Conservation (phyloP, 1,140 invertebrate species). For the Procambarus clarkii region DNA sequence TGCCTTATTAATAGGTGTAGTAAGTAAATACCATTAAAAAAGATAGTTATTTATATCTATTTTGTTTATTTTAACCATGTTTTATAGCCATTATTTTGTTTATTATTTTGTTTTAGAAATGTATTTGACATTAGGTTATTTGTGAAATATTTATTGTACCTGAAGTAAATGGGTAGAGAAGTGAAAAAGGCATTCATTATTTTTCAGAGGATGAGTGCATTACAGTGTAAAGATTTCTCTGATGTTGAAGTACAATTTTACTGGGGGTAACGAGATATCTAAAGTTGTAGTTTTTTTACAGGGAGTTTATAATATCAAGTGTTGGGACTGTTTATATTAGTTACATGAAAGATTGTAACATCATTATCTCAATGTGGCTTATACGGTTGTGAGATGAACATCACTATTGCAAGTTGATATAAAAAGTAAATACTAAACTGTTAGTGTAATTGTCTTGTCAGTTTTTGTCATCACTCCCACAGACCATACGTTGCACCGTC, state of each 20-base stretch:
- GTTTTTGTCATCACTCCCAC: neutral
- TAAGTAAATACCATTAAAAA: neutral
- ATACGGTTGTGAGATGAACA: constrained; percentile 17
- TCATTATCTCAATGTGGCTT: constrained; percentile 5
- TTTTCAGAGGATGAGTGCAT: neutral
- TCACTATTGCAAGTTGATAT: constrained; percentile 4
- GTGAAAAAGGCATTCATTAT: neutral
- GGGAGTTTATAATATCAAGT: neutral
- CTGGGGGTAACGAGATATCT: neutral
- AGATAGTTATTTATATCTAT: neutral
- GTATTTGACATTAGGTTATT: neutral
- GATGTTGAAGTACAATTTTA: neutral
- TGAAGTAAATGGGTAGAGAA: neutral
- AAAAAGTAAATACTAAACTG: constrained; percentile 3
- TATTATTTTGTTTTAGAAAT: neutral
- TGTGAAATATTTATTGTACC: constrained; percentile 2
- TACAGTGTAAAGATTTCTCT: neutral
- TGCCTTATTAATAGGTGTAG: neutral
- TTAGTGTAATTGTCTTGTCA: constrained; percentile 8
- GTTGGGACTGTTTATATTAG: constrained; percentile 15
- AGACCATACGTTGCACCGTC: neutral
- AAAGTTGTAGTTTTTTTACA: constrained; percentile 15
- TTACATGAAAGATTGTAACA: constrained; percentile 18
- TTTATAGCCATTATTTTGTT: neutral
- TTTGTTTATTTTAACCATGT: neutral